Evolutionary conservation across 2,113 vertebrate genomes (phyloP).

Genomic region (Aegypius monachus): DNA sequence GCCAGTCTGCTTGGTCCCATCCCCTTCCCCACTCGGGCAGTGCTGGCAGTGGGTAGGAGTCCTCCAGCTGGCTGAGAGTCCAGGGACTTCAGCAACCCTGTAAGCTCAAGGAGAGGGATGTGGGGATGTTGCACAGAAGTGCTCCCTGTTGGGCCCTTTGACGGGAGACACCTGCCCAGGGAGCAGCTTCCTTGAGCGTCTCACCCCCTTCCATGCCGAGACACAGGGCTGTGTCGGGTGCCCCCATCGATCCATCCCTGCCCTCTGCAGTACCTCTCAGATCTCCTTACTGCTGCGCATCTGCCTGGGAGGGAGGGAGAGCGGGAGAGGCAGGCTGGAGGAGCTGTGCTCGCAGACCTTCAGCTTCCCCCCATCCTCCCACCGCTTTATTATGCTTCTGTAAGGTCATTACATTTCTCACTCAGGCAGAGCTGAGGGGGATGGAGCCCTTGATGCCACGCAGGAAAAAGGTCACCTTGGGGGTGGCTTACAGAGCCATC

Average conservation of each 20-base stretch:
- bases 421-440: neutral
- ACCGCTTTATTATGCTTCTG: rapidly evolving
- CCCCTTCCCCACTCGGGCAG: neutral
- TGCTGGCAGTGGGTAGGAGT: neutral
- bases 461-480: slow-evolving; percentile 13
- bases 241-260: neutral
- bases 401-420: neutral
- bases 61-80: neutral
- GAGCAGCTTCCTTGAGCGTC: neutral
- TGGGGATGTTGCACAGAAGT: neutral
- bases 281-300: neutral
- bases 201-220: neutral
- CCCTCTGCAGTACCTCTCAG: neutral
- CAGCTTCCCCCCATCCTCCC: neutral
- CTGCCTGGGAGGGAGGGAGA: neutral
- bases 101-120: neutral
- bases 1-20: neutral
- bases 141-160: neutral
- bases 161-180: neutral
- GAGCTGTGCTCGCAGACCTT: neutral
- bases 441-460: rapidly evolving
- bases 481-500: neutral
- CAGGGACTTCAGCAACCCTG: neutral
- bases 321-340: neutral
- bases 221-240: neutral